Evolutionary conservation across 1,140 invertebrate species (phyloP).

Genomic region (Drosophila nebulosa): DNA sequence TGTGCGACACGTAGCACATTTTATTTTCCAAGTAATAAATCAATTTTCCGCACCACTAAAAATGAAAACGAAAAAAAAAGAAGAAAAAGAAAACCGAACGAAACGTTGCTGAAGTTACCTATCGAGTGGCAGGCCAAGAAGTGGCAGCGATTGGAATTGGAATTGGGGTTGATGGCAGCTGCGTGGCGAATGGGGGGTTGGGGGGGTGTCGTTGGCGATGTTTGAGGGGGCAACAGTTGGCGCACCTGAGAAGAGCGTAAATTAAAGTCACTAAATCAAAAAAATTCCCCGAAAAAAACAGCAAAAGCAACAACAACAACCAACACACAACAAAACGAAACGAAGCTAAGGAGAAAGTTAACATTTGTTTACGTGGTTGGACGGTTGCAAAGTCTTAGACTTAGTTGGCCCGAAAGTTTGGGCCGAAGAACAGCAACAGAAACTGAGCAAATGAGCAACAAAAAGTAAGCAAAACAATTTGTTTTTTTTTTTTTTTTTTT

Average conservation of each 20-base stretch:
- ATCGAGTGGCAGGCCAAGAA: slow-evolving; percentile 57
- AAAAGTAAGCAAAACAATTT: slow-evolving; percentile 79
- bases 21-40: slow-evolving; percentile 81
- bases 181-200: background rate
- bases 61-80: slow-evolving; percentile 77
- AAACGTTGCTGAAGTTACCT: slow-evolving; percentile 59
- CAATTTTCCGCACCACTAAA: slow-evolving; percentile 80
- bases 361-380: slow-evolving; percentile 76
- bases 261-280: slow-evolving; percentile 80
- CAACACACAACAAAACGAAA: slow-evolving; percentile 42
- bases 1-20: slow-evolving; percentile 77
- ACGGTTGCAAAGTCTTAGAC: slow-evolving; percentile 51
- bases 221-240: slow-evolving; percentile 48
- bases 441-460: slow-evolving; percentile 56
- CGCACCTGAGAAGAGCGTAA: slow-evolving; percentile 77
- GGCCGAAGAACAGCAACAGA: slow-evolving; percentile 55
- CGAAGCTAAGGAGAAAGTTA: slow-evolving; percentile 70
- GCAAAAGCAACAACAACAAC: no score
- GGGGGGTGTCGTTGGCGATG: background rate
- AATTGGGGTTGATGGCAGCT: background rate
- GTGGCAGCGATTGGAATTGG: slow-evolving; percentile 17
- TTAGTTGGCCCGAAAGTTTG: slow-evolving; percentile 63
- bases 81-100: slow-evolving; percentile 74
- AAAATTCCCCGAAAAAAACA: slow-evolving; percentile 59
- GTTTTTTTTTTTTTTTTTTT: slow-evolving; percentile 51